A percentile compares a stretch with the other conserved stretches of the same genome.
These are phyloP conservation scores for Metridium senile DNA, from an alignment of 92 coral and sea anemone species.

Conservation along the genomic window DNA sequence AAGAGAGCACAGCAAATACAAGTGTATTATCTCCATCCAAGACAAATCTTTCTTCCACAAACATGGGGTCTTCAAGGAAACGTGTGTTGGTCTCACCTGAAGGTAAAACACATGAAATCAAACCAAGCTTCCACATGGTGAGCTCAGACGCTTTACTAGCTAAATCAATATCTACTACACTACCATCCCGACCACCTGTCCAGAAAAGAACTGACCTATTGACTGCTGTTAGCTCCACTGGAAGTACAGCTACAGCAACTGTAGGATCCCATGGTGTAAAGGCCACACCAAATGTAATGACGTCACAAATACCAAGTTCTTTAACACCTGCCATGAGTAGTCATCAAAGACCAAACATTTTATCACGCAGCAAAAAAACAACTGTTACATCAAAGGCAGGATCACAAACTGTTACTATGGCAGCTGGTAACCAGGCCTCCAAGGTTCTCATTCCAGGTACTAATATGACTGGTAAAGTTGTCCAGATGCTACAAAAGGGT, in stretches of 20 bases:
- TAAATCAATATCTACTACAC: not conserved
- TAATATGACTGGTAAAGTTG: not conserved
- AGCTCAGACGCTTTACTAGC: not conserved
- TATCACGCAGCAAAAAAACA: slow-evolving; percentile 17
- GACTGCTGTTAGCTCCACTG: not conserved
- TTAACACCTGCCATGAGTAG: not conserved
- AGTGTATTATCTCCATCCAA: not conserved
- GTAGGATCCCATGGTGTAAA: not conserved
- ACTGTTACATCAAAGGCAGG: not conserved
- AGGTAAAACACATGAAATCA: slow-evolving; percentile 40
- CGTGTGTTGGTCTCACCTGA: slow-evolving; percentile 45
- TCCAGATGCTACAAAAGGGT: slow-evolving; percentile 5
- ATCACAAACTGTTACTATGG: slow-evolving; percentile 4
- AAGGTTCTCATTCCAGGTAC: not conserved
- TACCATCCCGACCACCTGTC: slow-evolving; percentile 6
- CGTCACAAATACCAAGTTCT: not conserved
- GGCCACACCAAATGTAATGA: not conserved
- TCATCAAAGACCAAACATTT: slow-evolving; percentile 26
- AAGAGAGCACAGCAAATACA: not conserved
- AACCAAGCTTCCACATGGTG: slow-evolving; percentile 14
- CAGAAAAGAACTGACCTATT: slow-evolving; percentile 13
- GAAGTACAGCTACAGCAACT: not conserved
- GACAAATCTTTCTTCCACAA: not conserved
- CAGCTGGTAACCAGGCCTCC: slow-evolving; percentile 15
- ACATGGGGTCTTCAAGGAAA: slow-evolving; percentile 13